Percentiles rank a stretch among this genome's conserved stretches.
Conservation (phyloP, 2,797 vertebrate species). For the Cyprinodon diabolis region DNA sequence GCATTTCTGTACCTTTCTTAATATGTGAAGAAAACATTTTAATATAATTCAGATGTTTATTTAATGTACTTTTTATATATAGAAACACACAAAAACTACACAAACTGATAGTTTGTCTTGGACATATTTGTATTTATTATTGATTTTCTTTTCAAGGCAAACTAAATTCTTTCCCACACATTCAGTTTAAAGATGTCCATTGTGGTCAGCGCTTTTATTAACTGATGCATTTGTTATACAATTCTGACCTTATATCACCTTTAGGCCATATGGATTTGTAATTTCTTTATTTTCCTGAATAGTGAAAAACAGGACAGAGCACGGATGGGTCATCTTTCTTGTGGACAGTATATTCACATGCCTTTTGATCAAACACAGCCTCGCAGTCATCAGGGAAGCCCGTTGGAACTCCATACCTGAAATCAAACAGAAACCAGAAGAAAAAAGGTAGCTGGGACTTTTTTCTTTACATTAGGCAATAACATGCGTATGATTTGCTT, state of each 20-base stretch:
- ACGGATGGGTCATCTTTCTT: constrained; percentile 52
- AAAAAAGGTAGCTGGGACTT: not conserved
- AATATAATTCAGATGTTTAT: not conserved
- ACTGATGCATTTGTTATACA: not conserved
- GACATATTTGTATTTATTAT: not conserved
- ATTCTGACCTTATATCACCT: not conserved
- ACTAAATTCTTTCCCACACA: not conserved
- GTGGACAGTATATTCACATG: constrained; percentile 64
- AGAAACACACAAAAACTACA: not conserved
- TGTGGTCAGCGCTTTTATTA: not conserved
- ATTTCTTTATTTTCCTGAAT: constrained; percentile 12
- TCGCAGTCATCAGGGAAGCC: constrained; percentile 36
- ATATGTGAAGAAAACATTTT: too few relatives aligned
- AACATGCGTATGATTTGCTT: not conserved
- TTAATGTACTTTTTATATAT: not conserved
- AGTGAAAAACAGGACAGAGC: constrained; percentile 27
- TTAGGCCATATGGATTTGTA: not conserved
- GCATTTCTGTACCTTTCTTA: too few relatives aligned
- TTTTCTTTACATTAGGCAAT: not conserved
- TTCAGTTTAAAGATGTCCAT: not conserved
- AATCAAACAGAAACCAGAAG: constrained; percentile 29
- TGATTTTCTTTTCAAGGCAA: not conserved
- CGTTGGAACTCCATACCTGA: constrained; percentile 35
- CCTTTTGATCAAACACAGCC: constrained; percentile 47
- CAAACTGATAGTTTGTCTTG: not conserved